Evolutionary conservation across 2,113 vertebrate species (phyloP), one percentile per base, ranked within the genome.

Genomic region (Pavo muticus): DNA sequence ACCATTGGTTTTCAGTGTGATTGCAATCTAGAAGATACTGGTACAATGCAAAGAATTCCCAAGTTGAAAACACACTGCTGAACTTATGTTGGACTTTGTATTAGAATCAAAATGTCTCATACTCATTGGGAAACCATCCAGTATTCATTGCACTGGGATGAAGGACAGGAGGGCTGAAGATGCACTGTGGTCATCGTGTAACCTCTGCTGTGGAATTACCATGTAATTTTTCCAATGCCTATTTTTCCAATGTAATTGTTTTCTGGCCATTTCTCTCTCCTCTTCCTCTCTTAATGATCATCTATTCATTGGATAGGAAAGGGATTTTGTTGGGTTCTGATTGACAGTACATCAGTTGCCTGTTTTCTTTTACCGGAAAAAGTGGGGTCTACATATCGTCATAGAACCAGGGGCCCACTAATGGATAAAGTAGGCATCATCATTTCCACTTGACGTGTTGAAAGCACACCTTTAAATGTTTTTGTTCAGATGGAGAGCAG

Each of bases 241-340:
- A 1, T 35, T 78, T 90, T 69, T 80, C 1, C 0, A 93, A 45
- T 5, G 24, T 25, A 77, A 0, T 27, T 2, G 2, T 80, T 85
- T 37, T 13, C 11, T 37, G 44, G 90, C 29, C 42, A 39, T 72
- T 74, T 73, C 56, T 44, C 11, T 32, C 54, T 57, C 70, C 14
- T 57, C 25, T 19, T 15, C 17, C 6, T 47, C 14, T 76, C 11
- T 40, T 81, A 42, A 23, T 6, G 69, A 37, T 76, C 17, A 13
- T 85, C 57, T 61, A 10, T 48, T 61, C 11, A 14, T 29, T 71
- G 60, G 10, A 25, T 56, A 30, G 30, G 20, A 20, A 64, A 71
- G 29, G 59, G 76, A 57, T 92, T 87, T 95, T 94, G 17, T 35
- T 52, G 75, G 16, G 52, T 68, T 95, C 59, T 95, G 63, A 65